A percentile compares a stretch with the other conserved stretches of the same genome.
Conservation (phyloP, 2,113 vertebrate species). For the Centropus unirufus region DNA sequence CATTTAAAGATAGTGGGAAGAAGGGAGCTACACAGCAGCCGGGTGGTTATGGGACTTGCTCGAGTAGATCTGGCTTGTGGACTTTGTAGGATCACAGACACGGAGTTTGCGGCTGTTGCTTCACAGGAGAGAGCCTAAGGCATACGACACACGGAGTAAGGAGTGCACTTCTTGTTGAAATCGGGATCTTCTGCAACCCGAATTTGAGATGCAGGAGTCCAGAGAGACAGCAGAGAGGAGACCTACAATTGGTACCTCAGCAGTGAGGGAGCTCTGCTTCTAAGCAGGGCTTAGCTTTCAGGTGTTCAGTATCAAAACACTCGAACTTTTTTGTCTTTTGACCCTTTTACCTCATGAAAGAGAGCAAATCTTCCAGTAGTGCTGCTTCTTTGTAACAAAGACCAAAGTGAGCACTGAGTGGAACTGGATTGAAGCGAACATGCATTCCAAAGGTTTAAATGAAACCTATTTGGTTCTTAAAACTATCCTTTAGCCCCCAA, state of each 20-base stretch:
- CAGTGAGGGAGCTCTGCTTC: background rate
- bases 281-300: background rate
- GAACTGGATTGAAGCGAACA: background rate
- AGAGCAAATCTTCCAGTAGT: background rate
- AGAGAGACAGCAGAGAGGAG: background rate
- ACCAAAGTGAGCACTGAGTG: background rate
- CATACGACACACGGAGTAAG: background rate
- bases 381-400: background rate
- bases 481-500: background rate
- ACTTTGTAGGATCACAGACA: background rate
- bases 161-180: background rate
- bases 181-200: background rate
- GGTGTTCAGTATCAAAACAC: background rate
- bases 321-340: background rate
- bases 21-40: fast-evolving
- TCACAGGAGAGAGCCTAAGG: background rate
- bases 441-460: background rate
- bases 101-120: background rate
- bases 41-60: background rate
- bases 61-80: background rate
- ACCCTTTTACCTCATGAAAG: slow-evolving; percentile 27
- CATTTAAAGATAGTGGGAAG: background rate
- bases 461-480: background rate
- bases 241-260: background rate
- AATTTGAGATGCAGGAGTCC: background rate